Conservation (phyloP, 2,888 invertebrate genomes). For the Chrysolina haemoptera region DNA sequence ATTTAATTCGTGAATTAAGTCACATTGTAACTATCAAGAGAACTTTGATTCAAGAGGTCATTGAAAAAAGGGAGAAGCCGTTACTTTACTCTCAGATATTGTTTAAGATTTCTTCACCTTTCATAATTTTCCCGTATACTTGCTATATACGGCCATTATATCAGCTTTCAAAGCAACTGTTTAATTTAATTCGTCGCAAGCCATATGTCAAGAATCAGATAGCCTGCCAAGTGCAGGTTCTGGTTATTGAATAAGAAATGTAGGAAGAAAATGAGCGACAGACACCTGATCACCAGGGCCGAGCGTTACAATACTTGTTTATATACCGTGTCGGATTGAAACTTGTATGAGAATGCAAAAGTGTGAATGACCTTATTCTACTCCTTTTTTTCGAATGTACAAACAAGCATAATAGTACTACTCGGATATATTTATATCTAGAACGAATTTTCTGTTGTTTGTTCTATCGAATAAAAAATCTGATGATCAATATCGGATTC, state of each 20-base stretch:
- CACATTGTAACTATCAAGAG: no score
- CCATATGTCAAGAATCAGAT: constrained; percentile 15
- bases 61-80: no score
- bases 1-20: no score
- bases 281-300: constrained; percentile 1
- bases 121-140: no score
- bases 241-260: constrained; percentile 1
- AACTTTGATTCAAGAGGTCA: no score
- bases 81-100: no score
- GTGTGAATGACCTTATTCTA: constrained; percentile 2
- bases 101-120: no score
- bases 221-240: not conserved
- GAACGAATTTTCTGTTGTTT: no score
- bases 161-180: not conserved
- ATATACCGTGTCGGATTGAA: not conserved
- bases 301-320: constrained; percentile 11
- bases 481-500: no score
- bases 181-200: not conserved
- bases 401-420: not conserved
- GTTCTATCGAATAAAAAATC: no score
- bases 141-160: not conserved
- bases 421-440: no score
- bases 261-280: not conserved
- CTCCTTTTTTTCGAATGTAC: not conserved
- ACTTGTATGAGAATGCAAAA: constrained; percentile 11